phyloP scores from a whole-genome alignment of 2,888 invertebrate species.

The Nycteola revayana region DNA sequence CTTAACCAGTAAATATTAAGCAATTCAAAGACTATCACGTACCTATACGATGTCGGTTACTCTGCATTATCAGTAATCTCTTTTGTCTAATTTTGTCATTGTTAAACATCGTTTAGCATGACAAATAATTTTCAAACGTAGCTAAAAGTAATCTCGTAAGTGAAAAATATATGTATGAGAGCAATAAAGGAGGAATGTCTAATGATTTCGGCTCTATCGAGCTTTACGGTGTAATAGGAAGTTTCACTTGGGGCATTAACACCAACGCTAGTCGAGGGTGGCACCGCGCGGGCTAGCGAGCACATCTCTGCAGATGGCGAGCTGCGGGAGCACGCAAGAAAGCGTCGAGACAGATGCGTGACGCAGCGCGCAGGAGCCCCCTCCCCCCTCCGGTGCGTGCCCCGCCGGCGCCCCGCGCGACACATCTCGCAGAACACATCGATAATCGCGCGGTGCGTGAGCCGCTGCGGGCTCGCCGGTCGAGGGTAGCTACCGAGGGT shows the following conservation, averaged over 20 bases:
- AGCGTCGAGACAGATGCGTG: slow-evolving; percentile 75
- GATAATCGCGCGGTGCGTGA: slow-evolving; percentile 74
- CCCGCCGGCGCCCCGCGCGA: slow-evolving; percentile 42
- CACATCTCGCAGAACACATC: slow-evolving; percentile 70
- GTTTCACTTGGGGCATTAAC: slow-evolving; percentile 47
- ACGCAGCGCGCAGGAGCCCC: slow-evolving; percentile 78
- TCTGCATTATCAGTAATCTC: too few species aligned
- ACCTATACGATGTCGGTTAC: too few species aligned
- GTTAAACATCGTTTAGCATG: too few species aligned
- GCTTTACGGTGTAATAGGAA: slow-evolving; percentile 26
- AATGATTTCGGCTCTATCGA: slow-evolving; percentile 19
- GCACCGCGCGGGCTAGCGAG: slow-evolving; percentile 33
- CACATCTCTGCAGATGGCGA: slow-evolving; percentile 71
- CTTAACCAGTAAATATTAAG: too few species aligned
- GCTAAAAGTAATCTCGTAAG: slow-evolving; percentile 1
- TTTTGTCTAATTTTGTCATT: too few species aligned
- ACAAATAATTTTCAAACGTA: slow-evolving; percentile 5
- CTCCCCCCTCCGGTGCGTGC: slow-evolving; percentile 38
- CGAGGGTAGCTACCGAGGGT: slow-evolving; percentile 36
- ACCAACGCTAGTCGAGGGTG: slow-evolving; percentile 46
- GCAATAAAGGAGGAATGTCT: slow-evolving; percentile 14
- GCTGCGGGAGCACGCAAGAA: slow-evolving; percentile 71
- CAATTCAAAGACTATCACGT: too few species aligned
- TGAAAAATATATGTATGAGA: slow-evolving; percentile 10
- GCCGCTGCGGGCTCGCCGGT: slow-evolving; percentile 49